Evolutionary conservation across 1,140 invertebrate genomes (phyloP).

Genomic region (Drosophila tristis): DNA sequence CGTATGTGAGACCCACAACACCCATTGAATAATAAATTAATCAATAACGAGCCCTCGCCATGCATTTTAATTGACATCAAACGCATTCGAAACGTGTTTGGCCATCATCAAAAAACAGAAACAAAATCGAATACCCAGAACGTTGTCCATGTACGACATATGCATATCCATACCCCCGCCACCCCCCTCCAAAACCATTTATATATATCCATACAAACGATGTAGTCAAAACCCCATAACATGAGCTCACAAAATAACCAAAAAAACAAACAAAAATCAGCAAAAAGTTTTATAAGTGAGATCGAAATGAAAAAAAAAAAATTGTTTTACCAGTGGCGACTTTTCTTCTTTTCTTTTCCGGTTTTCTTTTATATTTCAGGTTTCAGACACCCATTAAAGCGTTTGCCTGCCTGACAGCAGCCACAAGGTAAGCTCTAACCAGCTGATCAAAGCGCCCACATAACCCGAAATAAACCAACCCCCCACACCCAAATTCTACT

Average conservation of each 20-base stretch:
- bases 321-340: slow-evolving; percentile 75
- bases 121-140: slow-evolving; percentile 10
- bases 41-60: slow-evolving; percentile 36
- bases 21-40: slow-evolving; percentile 23
- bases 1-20: neutral
- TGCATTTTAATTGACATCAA: slow-evolving; percentile 40
- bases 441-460: slow-evolving; percentile 52
- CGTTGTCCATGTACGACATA: slow-evolving; percentile 46
- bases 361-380: slow-evolving; percentile 82
- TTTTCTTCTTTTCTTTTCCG: slow-evolving; percentile 82
- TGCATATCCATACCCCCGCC: slow-evolving; percentile 20
- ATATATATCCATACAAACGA: slow-evolving; percentile 38
- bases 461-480: slow-evolving; percentile 24
- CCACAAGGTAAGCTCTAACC: slow-evolving; percentile 81
- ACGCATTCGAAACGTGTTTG: slow-evolving; percentile 49
- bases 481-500: neutral
- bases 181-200: slow-evolving; percentile 31
- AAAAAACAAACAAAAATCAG: slow-evolving; percentile 18
- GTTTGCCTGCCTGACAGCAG: slow-evolving; percentile 84
- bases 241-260: slow-evolving; percentile 47
- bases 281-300: slow-evolving; percentile 39
- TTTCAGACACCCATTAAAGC: slow-evolving; percentile 84
- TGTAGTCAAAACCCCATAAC: slow-evolving; percentile 59
- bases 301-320: slow-evolving; percentile 56
- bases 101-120: slow-evolving; percentile 33